A percentile compares a stretch with the other conserved stretches of the same genome.
Evolutionary conservation across 2,888 invertebrate genomes (phyloP).

Genomic region (Pinctada fucata): DNA sequence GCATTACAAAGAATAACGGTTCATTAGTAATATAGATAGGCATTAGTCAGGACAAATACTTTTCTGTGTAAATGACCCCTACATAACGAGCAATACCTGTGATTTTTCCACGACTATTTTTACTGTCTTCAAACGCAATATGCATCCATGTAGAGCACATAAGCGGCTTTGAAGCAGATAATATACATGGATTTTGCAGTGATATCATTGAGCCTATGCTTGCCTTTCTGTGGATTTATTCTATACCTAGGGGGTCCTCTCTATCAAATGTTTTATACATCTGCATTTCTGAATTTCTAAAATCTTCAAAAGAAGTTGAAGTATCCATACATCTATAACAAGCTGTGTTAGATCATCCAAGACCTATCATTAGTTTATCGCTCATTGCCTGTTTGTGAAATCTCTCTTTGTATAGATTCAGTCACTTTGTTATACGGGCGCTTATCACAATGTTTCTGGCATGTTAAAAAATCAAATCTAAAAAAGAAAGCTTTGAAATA

Average conservation of each 20-base stretch:
- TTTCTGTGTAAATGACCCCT: too few species aligned
- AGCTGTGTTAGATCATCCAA: background rate
- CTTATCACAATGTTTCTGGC: too few species aligned
- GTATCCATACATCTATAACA: background rate
- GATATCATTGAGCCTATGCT: background rate
- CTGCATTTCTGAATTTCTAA: background rate
- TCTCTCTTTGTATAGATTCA: slow-evolving; percentile 2
- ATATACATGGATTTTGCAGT: background rate
- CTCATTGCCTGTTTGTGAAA: too few species aligned
- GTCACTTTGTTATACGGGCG: too few species aligned
- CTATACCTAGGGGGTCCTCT: background rate
- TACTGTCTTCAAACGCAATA: background rate
- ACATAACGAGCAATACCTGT: too few species aligned
- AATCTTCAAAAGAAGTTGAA: slow-evolving; percentile 1
- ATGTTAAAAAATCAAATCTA: too few species aligned
- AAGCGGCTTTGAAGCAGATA: background rate
- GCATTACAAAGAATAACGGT: too few species aligned
- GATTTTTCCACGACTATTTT: too few species aligned
- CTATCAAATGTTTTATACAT: slow-evolving; percentile 3
- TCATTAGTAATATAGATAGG: too few species aligned
- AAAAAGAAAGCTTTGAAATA: too few species aligned
- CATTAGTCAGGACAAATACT: too few species aligned
- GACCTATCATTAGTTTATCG: background rate
- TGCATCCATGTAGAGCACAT: background rate
- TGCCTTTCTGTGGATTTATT: slow-evolving; percentile 1